Base-by-base conservation (phyloP, 2,113 vertebrate genomes). In the Uropsilus gracilis region DNA sequence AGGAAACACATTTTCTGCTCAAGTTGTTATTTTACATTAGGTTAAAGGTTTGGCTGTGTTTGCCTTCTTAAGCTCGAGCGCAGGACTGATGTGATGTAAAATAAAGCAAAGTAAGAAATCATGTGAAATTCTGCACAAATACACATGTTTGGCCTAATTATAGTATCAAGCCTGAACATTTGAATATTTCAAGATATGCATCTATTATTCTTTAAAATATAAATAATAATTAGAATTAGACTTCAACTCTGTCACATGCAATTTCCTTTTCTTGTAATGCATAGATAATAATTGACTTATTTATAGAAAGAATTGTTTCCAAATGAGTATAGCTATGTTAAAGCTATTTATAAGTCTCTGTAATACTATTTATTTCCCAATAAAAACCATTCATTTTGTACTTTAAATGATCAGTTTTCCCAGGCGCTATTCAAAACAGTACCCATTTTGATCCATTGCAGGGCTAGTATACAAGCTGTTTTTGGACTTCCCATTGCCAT, bases 221-320 rank as follows among this genome's bases (percentile, higher is more conserved):
- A 95, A 96, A 94, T 85, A 96, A 92, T 85, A 92, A 96, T 97
- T 95, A 96, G 91, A 90, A 96, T 76, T 89, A 69, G 34, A 42
- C 48, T 95, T 72, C 68, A 92, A 53, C 44, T 44, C 75, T 85
- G 68, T 93, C 78, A 94, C 50, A 85, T 73, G 71, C 18, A 72
- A 88, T 92, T 64, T 94, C 37, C 69, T 90, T 93, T 87, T 72
- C 76, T 92, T 95, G 39, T 82, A 90, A 85, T 73, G 77, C 32
- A 72, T 55, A 92, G 81, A 63, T 89, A 83, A 80, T 92, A 90
- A 86, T 91, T 94, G 89, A 78, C 44, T 94, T 96, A 93, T 85
- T 96, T 97, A 91, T 94, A 94, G 73, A 77, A 90, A 83, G 63
- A 91, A 91, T 84, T 94, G 17, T 91, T 95, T 95, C 64, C 69